These are phyloP conservation scores for Porites australiensis DNA, from an alignment of 64 coral and sea anemone genomes.

Conservation along the genomic window DNA sequence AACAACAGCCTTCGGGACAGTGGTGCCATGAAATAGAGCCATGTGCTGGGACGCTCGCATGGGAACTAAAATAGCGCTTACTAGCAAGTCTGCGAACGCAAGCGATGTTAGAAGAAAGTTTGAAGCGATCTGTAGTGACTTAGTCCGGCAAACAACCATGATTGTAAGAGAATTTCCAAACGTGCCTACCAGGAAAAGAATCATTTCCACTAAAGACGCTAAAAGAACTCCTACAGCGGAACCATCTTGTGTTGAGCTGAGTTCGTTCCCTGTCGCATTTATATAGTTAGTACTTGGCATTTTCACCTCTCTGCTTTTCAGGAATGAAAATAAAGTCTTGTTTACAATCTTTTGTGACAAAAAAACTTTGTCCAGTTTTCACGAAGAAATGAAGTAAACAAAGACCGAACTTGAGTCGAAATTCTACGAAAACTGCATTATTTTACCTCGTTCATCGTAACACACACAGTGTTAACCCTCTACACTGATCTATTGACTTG, in stretches of 20 bases:
- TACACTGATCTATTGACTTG: too few species aligned
- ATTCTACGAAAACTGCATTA: too few species aligned
- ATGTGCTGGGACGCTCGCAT: slow-evolving; percentile 93
- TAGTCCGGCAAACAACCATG: slow-evolving; percentile 64
- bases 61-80: slow-evolving; percentile 77
- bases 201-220: slow-evolving; percentile 77
- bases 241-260: not conserved
- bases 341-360: too few species aligned
- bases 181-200: slow-evolving; percentile 65
- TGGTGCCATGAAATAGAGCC: slow-evolving; percentile 12
- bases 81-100: slow-evolving; percentile 76
- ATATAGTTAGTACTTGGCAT: not conserved
- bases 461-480: too few species aligned
- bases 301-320: not conserved
- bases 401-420: too few species aligned
- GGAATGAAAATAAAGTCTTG: too few species aligned
- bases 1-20: slow-evolving; percentile 16
- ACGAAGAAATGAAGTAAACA: too few species aligned
- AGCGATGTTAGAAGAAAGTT: slow-evolving; percentile 84
- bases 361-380: too few species aligned
- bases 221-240: slow-evolving; percentile 38
- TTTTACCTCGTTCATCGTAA: too few species aligned
- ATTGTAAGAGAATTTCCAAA: slow-evolving; percentile 77
- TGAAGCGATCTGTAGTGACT: slow-evolving; percentile 71
- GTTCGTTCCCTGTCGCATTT: not conserved